A percentile compares a stretch with the other conserved stretches of the same genome.
These are phyloP conservation scores for Amphipyra tragopoginis DNA, from an alignment of 2,888 invertebrate genomes.

Conservation along the genomic window DNA sequence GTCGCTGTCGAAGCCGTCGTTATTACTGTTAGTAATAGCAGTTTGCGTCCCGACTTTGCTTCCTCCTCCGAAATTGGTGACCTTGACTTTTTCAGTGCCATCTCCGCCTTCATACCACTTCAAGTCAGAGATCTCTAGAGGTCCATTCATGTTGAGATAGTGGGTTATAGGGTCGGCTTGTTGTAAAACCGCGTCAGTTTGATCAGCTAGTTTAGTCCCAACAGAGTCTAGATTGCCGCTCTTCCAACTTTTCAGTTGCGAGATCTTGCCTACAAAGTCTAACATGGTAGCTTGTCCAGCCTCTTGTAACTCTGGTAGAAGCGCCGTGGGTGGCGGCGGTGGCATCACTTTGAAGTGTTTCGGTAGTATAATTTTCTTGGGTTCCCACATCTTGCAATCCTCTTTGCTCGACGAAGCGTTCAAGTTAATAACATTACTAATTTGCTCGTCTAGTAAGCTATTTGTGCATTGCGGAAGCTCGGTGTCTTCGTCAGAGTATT, in stretches of 20 bases:
- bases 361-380: slow-evolving; percentile 80
- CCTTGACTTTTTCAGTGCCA: slow-evolving; percentile 80
- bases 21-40: slow-evolving; percentile 78
- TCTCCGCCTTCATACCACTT: slow-evolving; percentile 86
- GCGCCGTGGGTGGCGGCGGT: slow-evolving; percentile 76
- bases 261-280: slow-evolving; percentile 84
- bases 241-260: slow-evolving; percentile 85
- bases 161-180: slow-evolving; percentile 80
- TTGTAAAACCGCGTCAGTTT: slow-evolving; percentile 80
- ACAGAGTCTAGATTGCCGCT: slow-evolving; percentile 81
- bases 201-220: slow-evolving; percentile 82
- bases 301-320: slow-evolving; percentile 80
- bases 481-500: slow-evolving; percentile 91
- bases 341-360: slow-evolving; percentile 82
- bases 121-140: slow-evolving; percentile 83
- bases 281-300: slow-evolving; percentile 79
- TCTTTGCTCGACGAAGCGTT: slow-evolving; percentile 87
- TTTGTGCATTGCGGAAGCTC: slow-evolving; percentile 87
- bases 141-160: slow-evolving; percentile 84
- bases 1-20: slow-evolving; percentile 88
- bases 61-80: slow-evolving; percentile 75
- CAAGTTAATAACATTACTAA: slow-evolving; percentile 88
- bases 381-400: slow-evolving; percentile 82
- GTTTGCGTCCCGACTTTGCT: slow-evolving; percentile 81
- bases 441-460: slow-evolving; percentile 83